These are phyloP conservation scores for Yponomeuta plumbellus DNA, from an alignment of 2,888 invertebrate genomes.

Conservation along the genomic window DNA sequence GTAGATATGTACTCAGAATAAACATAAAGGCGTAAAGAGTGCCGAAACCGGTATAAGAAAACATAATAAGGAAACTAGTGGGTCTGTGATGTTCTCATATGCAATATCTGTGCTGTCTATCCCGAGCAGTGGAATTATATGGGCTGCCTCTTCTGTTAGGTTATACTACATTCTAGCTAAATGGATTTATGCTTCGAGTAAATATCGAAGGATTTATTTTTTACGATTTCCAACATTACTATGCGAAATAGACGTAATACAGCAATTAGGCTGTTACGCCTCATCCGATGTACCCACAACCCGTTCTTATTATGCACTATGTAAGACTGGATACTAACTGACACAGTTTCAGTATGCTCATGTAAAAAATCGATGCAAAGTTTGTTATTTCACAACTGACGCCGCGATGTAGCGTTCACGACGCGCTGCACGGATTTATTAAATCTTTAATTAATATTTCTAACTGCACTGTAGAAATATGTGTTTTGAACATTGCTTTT, in stretches of 20 bases:
- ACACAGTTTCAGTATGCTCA: conserved; percentile 3
- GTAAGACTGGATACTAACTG: conserved; percentile 7
- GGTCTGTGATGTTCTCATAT: too few relatives aligned
- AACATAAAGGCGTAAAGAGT: too few relatives aligned
- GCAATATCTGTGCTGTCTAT: too few relatives aligned
- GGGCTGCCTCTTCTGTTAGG: too few relatives aligned
- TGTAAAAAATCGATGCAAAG: conserved; percentile 8
- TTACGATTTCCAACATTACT: background rate
- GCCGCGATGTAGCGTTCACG: conserved; percentile 6
- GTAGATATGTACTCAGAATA: background rate
- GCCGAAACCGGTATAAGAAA: too few relatives aligned
- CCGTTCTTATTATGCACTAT: conserved; percentile 16
- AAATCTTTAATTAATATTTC: background rate
- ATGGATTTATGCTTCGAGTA: too few relatives aligned
- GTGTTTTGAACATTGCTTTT: conserved; percentile 14
- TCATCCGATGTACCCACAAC: conserved; percentile 25
- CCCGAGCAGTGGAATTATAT: too few relatives aligned
- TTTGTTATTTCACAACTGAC: conserved; percentile 7
- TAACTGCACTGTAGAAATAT: background rate
- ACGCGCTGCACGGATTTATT: background rate
- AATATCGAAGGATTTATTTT: too few relatives aligned
- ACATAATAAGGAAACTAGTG: too few relatives aligned
- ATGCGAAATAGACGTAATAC: background rate
- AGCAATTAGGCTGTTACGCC: conserved; percentile 24
- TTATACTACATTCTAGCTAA: too few relatives aligned